phyloP scores from a whole-genome alignment of 2,888 invertebrate genomes.

The Dromius quadrimaculatus region DNA sequence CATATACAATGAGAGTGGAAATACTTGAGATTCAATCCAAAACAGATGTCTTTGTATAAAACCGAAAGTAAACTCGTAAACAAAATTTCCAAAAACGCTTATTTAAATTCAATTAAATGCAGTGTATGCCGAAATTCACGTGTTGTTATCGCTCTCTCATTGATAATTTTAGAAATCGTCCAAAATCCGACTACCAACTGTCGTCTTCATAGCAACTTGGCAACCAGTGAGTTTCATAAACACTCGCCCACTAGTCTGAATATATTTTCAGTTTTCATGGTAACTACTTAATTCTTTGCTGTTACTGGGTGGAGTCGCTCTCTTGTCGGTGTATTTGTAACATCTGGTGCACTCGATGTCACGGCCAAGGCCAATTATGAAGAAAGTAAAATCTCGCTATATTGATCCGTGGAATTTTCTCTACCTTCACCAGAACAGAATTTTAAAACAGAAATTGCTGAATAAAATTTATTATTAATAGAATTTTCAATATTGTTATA shows the following conservation, averaged over 20 bases:
- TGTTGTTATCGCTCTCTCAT: too few relatives aligned
- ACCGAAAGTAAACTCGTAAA: too few relatives aligned
- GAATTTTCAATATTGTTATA: too few relatives aligned
- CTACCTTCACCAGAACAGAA: neutral
- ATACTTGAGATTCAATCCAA: too few relatives aligned
- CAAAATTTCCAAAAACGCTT: too few relatives aligned
- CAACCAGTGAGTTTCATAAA: neutral
- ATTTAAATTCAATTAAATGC: too few relatives aligned
- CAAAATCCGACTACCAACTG: slow-evolving; percentile 11
- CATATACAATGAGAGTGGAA: too few relatives aligned
- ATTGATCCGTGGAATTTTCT: slow-evolving; percentile 24
- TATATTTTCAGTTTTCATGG: neutral
- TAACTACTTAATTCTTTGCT: neutral
- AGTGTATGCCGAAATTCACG: too few relatives aligned
- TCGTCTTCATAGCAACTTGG: too few relatives aligned
- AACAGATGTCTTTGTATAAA: too few relatives aligned
- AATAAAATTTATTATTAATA: too few relatives aligned
- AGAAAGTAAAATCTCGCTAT: slow-evolving; percentile 12
- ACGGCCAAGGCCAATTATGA: slow-evolving; percentile 20
- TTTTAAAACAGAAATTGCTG: too few relatives aligned
- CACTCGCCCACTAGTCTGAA: neutral
- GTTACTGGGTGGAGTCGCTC: neutral
- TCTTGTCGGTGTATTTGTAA: slow-evolving; percentile 1
- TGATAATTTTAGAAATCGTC: slow-evolving; percentile 14
- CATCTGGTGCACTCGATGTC: slow-evolving; percentile 12